Base-by-base conservation (phyloP, 2,797 vertebrate species). In the Rachycentron canadum region DNA sequence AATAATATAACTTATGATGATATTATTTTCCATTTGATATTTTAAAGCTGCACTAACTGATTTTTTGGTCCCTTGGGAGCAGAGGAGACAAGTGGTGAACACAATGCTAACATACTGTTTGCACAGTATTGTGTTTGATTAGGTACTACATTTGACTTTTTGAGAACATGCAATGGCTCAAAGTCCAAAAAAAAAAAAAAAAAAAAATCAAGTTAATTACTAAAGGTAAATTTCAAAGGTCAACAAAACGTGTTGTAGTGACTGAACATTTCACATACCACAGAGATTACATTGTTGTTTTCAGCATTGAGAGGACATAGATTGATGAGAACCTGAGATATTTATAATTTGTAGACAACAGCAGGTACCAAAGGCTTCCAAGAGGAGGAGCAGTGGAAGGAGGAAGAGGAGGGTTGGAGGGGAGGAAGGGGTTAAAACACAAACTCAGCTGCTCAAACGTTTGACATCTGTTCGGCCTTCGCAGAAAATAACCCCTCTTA, bases 401-500 rank as follows among this genome's bases (percentile, higher is more conserved):
- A 17, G 40, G 5, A 13, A 14, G 52, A 25, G 38, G 4, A 12
- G 40, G 16, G 40, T 3, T 32, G 34, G 55, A 32, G 17, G 38
- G 21, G 32, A 8, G 5, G 17, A 2, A 47, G 65, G 25, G 6
- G 19, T 38, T 9, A 52, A 64, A 59, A 71, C 59, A 76, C 36
- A 2, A 21, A 74, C 25, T 86, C 86, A 86, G 84, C 86, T 88
- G 81, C 73, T 83, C 56, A 53, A 56, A 58, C 16, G 2, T 58
- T 78, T 12, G 57, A 79, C 89, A 88, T 88, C 73, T 86, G 87
- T 64, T 87, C 8, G 2, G 59, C 50, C 74, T 69, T 79, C 3
- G 26, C 61, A 70, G 61, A 56, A 78, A 76, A 86, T 73, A 86
- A 68, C 34, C 16, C 36, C 43, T 50, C 65, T 25, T 38, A 71